Evolutionary conservation across 1,140 invertebrate species (phyloP).

Genomic region (Nasonia vitripennis): DNA sequence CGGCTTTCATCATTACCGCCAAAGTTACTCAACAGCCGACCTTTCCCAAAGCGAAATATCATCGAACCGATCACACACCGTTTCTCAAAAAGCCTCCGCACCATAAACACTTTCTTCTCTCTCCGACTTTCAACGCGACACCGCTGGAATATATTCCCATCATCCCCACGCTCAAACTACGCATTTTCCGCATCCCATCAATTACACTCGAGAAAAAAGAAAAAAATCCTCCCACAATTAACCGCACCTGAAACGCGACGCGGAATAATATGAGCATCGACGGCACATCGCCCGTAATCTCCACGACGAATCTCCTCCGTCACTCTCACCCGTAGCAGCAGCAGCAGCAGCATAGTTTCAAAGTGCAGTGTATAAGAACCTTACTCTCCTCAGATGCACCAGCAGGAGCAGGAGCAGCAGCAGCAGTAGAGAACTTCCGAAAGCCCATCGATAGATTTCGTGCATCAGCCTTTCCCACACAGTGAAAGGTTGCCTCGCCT

Average conservation of each 20-base stretch:
- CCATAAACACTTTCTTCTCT: not conserved
- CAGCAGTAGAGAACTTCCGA: conserved; percentile 7
- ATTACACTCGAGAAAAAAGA: not conserved
- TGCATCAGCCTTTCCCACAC: conserved; percentile 23
- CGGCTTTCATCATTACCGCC: not conserved
- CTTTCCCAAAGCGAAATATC: not conserved
- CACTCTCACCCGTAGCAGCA: not conserved
- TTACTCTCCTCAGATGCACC: not conserved
- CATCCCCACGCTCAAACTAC: not conserved
- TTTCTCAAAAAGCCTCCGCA: not conserved
- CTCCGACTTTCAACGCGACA: not conserved
- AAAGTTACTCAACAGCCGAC: not conserved
- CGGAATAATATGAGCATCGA: not conserved
- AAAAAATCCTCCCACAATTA: conserved; percentile 2
- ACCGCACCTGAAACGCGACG: not conserved
- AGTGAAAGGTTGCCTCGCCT: conserved; percentile 11
- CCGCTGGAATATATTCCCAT: not conserved
- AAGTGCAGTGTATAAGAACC: not conserved
- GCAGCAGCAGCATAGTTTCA: not conserved
- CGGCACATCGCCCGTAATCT: not conserved
- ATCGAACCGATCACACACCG: too few relatives aligned
- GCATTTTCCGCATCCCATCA: not conserved
- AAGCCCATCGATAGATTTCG: conserved; percentile 20
- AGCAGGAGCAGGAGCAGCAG: not conserved
- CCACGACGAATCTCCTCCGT: not conserved